Conservation (phyloP, 2,797 vertebrate species). For the Perdix hodgsoniae region DNA sequence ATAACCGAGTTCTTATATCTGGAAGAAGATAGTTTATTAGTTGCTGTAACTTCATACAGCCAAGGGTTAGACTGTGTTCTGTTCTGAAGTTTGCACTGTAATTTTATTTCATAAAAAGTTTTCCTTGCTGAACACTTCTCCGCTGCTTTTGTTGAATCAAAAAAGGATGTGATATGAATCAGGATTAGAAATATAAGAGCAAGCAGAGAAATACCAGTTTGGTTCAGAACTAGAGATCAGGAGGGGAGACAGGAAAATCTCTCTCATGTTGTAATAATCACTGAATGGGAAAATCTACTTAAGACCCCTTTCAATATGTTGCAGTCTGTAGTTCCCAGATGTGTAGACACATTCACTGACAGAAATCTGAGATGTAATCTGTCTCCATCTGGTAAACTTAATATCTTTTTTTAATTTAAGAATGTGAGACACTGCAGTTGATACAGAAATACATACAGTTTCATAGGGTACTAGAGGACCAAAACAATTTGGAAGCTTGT, state of each 20-base stretch:
- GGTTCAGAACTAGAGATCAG: not conserved
- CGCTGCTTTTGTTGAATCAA: not conserved
- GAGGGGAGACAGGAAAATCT: conserved; percentile 46
- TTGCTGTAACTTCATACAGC: not conserved
- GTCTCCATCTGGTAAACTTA: not conserved
- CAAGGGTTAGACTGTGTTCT: not conserved
- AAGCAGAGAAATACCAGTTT: not conserved
- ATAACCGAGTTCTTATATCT: not conserved
- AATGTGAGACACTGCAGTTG: not conserved
- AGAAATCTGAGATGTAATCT: not conserved
- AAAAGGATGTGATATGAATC: conserved; percentile 1
- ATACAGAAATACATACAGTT: not conserved
- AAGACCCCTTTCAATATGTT: conserved; percentile 28
- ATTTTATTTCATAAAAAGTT: conserved; percentile 8
- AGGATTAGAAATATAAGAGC: not conserved
- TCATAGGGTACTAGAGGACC: not conserved
- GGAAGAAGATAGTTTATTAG: not conserved
- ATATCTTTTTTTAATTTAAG: not conserved
- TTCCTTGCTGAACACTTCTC: not conserved
- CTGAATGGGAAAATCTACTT: conserved; percentile 37
- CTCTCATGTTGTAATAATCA: conserved; percentile 24
- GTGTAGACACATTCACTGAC: not conserved
- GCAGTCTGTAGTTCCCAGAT: not conserved
- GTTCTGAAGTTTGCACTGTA: not conserved
- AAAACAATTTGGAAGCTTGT: not conserved